These are phyloP conservation scores for Polypterus senegalus DNA, from an alignment of 2,113 vertebrate species.

Conservation along the genomic window DNA sequence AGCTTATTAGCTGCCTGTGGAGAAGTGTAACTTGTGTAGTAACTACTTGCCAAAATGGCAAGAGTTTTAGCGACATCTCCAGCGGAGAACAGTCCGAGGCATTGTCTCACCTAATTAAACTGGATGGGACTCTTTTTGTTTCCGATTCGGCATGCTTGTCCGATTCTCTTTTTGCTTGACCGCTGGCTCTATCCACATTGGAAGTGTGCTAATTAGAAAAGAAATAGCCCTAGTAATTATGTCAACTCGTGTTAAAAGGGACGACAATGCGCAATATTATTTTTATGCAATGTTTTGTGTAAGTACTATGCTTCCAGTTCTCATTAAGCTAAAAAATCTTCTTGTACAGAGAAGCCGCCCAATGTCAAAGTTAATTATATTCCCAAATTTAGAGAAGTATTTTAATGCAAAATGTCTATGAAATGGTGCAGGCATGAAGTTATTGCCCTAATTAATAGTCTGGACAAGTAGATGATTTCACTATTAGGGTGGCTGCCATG, in stretches of 20 bases:
- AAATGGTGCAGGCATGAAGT: conserved; percentile 41
- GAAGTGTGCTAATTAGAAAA: conserved; percentile 98
- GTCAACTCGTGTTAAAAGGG: conserved; percentile 81
- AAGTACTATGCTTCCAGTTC: conserved; percentile 66
- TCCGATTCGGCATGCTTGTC: conserved; percentile 87
- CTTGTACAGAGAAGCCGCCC: conserved; percentile 24
- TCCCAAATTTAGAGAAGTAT: conserved; percentile 29
- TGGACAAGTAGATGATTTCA: conserved; percentile 6
- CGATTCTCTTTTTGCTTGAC: conserved; percentile 73
- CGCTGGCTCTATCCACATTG: conserved; percentile 64
- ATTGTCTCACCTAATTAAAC: conserved; percentile 91
- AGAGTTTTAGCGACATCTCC: conserved; percentile 77
- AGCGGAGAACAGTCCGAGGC: conserved; percentile 83
- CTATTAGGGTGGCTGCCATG: conserved; percentile 10
- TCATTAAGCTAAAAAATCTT: conserved; percentile 72
- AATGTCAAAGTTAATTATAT: conserved; percentile 29
- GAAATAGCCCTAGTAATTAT: conserved; percentile 93
- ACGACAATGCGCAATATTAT: conserved; percentile 93
- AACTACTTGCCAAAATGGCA: conserved; percentile 62
- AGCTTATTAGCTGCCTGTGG: conserved; percentile 81
- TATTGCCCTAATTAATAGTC: conserved; percentile 46
- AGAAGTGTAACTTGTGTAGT: conserved; percentile 73
- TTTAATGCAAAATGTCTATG: conserved; percentile 29
- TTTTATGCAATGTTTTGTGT: conserved; percentile 92
- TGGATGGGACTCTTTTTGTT: conserved; percentile 83